Base-by-base conservation (phyloP, 2,797 vertebrate genomes). In the Atherinosoma microstoma region DNA sequence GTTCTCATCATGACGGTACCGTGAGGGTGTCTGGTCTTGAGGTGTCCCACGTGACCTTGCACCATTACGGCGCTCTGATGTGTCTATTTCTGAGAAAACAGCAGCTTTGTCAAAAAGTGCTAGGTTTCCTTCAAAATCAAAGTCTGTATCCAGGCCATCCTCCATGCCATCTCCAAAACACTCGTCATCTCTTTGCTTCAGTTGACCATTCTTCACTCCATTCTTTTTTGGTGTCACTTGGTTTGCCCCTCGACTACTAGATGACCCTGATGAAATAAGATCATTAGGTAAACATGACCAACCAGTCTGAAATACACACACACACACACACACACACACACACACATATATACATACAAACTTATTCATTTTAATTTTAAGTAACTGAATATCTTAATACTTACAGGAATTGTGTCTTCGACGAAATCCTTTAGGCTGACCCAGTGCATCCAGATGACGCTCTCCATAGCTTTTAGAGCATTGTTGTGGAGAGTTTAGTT, bases 91-190 rank as follows among this genome's bases (percentile, higher is more conserved):
- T 36, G 98, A 97, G 69, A 99, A 99, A 75, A 99, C 98, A 22
- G 93, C 98, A 78, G 89, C 98, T 92, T 99, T 99, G 94, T 99
- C 97, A 60, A 99, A 99, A 15, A 99, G 96, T 6, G 98, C 98
- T 86, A 99, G 86, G 87, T 99, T 99, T 54, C 98, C 98, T 75
- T 99, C 98, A 27, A 99, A 99, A 82, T 99, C 98, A 84, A 99
- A 99, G 86, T 99, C 98, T 0, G 97, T 96, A 49, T 98, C 97
- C 8, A 97, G 95, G 74, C 96, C 96, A 4, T 98, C 97, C 0
- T 98, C 97, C 3, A 97, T 93, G 20, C 95, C 94, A 0, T 99
- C 97, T 16, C 98, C 98, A 1, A 99, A 99, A 90, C 98, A 99
- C 78, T 99, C 98, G 0, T 99, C 98, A 0, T 99, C 98, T 89